Evolutionary conservation across 2,797 vertebrate species (phyloP).

Genomic region (Syndactyla subalaris): DNA sequence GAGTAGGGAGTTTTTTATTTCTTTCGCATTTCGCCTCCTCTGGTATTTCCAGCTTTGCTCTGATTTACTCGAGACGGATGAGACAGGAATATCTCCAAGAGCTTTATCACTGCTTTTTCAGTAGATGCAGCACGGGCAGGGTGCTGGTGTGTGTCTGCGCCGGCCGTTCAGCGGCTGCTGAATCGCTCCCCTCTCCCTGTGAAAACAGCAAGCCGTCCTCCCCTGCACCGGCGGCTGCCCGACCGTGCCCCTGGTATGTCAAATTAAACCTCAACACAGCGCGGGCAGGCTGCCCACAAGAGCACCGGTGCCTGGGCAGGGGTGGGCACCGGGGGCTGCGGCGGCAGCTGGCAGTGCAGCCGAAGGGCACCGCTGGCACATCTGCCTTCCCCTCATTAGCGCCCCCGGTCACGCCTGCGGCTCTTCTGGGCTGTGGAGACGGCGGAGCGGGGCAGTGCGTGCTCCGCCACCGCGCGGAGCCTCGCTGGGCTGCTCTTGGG

Average conservation of each 20-base stretch:
- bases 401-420: background rate
- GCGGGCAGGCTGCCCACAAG: background rate
- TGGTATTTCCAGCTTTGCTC: background rate
- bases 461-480: background rate
- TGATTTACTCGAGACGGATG: slow-evolving; percentile 58
- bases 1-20: background rate
- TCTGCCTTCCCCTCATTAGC: background rate
- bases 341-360: background rate
- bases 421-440: background rate
- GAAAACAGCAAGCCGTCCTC: slow-evolving; percentile 68
- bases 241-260: background rate
- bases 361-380: rapidly evolving
- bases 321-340: rapidly evolving
- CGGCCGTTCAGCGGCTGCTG: slow-evolving; percentile 24
- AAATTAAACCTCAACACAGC: slow-evolving; percentile 37
- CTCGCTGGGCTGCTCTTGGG: background rate
- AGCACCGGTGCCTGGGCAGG: background rate
- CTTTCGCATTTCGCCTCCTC: slow-evolving; percentile 32
- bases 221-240: background rate
- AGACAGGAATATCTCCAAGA: slow-evolving; percentile 22
- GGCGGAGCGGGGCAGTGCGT: background rate
- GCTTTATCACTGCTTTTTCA: slow-evolving; percentile 15
- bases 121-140: slow-evolving; percentile 53
- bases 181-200: slow-evolving; percentile 42
- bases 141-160: slow-evolving; percentile 57